Base-by-base conservation (phyloP, 2,888 invertebrate genomes). In the Cacoxenus indagator region DNA sequence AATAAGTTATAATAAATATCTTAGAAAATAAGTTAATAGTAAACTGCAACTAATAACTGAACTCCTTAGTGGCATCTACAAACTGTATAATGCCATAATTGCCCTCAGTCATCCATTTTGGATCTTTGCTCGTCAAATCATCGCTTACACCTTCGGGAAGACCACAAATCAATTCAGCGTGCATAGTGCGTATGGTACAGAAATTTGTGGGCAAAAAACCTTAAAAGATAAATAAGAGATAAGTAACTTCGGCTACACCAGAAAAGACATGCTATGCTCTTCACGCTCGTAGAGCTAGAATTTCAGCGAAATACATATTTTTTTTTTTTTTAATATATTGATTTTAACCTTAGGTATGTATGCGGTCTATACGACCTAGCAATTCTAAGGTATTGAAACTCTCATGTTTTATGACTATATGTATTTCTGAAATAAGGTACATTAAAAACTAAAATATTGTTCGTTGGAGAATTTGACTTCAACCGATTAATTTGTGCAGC, bases 81-180 rank as follows among this genome's bases (percentile, higher is more conserved):
- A 90, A 92, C 82, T 94, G 93, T 70, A 95, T 92, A 0, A 94
- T 87, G 19, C 95, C 97, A 87, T 93, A 98, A 73, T 95, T 91
- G 0, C 97, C 97, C 3, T 91, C 92, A 64, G 90, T 89, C 92
- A 95, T 92, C 98, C 98, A 98, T 62, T 92, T 89, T 0, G 90
- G 88, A 78, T 93, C 90, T 24, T 88, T 84, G 27, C 88, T 87
- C 31, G 87, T 88, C 4, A 92, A 83, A 51, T 87, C 84, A 17
- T 93, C 91, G 37, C 90, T 91, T 65, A 91, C 89, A 0, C 92
- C 94, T 5, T 90, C 87, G 1, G 90, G 84, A 66, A 98, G 85
- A 0, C 96, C 98, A 72, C 93, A 93, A 51, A 96, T 91, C 1
- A 95, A 89, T 83, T 99, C 98, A 0, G 95, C 93, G 88, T 99